Conservation (phyloP, 2,888 invertebrate genomes). For the Limenitis camilla region DNA sequence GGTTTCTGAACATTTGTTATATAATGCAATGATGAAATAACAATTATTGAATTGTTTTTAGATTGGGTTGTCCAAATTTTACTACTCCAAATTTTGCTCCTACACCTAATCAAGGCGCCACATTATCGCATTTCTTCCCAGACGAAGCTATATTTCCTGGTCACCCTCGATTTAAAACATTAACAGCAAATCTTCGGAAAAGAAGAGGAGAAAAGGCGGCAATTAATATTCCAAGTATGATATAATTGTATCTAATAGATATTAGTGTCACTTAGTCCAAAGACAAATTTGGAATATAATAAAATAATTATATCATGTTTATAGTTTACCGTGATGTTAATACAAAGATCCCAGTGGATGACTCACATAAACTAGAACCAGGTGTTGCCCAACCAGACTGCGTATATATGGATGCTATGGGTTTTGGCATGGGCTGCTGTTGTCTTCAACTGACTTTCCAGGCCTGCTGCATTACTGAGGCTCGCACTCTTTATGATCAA, state of each 20-base stretch:
- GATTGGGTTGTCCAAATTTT: constrained; percentile 91
- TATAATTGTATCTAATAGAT: not conserved
- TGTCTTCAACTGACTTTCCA: constrained; percentile 97
- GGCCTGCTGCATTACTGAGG: constrained; percentile 97
- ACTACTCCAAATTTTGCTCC: constrained; percentile 82
- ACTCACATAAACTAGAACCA: constrained; percentile 77
- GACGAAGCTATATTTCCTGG: constrained; percentile 94
- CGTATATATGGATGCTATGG: constrained; percentile 99
- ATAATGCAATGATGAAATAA: not conserved
- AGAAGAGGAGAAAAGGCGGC: constrained; percentile 95
- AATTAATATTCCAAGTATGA: constrained; percentile 94
- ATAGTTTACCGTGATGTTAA: constrained; percentile 92
- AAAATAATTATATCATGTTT: not conserved
- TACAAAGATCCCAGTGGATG: constrained; percentile 89
- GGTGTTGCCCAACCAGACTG: constrained; percentile 87
- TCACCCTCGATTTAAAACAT: constrained; percentile 96
- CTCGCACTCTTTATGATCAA: constrained; percentile 96
- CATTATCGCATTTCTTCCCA: constrained; percentile 92
- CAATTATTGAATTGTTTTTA: constrained; percentile 42
- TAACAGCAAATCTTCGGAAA: constrained; percentile 93
- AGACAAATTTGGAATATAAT: not conserved
- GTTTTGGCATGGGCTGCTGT: constrained; percentile 99
- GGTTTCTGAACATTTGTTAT: not conserved
- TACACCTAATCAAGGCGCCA: constrained; percentile 81
- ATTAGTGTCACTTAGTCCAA: not conserved